Evolutionary conservation across 2,113 vertebrate species (phyloP).

Genomic region (Emberiza fucata): DNA sequence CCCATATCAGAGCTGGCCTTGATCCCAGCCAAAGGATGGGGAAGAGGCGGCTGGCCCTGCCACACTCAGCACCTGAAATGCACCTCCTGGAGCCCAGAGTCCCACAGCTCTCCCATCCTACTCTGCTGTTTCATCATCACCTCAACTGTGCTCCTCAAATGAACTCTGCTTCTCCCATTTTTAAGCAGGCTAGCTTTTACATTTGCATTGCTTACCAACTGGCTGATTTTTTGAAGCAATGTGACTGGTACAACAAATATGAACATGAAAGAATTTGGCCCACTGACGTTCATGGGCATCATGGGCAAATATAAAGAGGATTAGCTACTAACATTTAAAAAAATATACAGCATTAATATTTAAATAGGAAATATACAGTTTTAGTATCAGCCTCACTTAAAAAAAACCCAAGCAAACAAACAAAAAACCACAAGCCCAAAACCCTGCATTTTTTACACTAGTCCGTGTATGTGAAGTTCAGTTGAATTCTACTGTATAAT

Average conservation of each 20-base stretch:
- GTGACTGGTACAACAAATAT: background rate
- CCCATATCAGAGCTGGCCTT: background rate
- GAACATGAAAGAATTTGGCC: background rate
- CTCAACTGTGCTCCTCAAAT: background rate
- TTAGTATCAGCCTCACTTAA: background rate
- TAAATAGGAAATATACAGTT: background rate
- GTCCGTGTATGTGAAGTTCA: background rate
- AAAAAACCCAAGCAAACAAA: background rate
- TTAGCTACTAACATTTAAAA: background rate
- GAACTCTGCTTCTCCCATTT: background rate
- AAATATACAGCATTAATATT: background rate
- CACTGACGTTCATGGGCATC: accelerated
- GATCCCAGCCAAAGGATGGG: accelerated
- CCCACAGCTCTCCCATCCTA: background rate
- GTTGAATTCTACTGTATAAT: background rate
- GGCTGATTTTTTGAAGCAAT: background rate
- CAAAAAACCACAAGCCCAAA: background rate
- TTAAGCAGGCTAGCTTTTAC: background rate
- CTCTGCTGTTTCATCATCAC: background rate
- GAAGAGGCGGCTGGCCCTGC: background rate
- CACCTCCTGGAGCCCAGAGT: background rate
- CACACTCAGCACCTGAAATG: background rate
- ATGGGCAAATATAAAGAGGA: background rate
- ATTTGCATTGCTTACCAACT: background rate
- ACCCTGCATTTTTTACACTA: accelerated